A percentile compares a stretch with the other conserved stretches of the same genome.
These are phyloP conservation scores for Marisa cornuarietis DNA, from an alignment of 1,140 invertebrate genomes.

Conservation along the genomic window DNA sequence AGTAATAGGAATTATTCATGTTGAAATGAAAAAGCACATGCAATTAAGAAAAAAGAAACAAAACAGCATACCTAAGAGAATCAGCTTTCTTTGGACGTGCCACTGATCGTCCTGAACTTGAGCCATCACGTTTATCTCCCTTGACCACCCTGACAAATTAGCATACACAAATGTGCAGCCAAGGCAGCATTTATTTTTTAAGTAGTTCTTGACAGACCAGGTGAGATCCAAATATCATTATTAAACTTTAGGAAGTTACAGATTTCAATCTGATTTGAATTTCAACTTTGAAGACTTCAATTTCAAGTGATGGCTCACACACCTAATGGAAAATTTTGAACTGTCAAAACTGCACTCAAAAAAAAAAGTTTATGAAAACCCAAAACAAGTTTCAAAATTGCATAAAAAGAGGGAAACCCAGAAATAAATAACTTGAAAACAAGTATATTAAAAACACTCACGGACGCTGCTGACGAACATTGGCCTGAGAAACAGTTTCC, in stretches of 20 bases:
- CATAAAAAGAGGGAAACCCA: neutral
- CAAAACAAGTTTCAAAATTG: no score
- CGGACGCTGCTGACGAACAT: slow-evolving; percentile 43
- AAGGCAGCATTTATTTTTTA: no score
- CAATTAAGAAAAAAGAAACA: neutral
- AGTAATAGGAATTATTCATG: neutral
- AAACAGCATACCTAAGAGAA: slow-evolving; percentile 56
- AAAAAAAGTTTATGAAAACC: no score
- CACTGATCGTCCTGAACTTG: slow-evolving; percentile 58
- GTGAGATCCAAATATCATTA: no score
- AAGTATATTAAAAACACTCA: slow-evolving; percentile 37
- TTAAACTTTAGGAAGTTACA: no score
- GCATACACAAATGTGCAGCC: no score
- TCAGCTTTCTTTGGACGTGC: slow-evolving; percentile 59
- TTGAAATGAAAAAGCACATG: neutral
- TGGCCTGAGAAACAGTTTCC: slow-evolving; percentile 37
- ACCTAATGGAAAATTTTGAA: no score
- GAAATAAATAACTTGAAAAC: neutral
- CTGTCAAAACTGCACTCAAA: no score
- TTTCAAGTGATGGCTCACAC: no score
- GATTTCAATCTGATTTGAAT: no score
- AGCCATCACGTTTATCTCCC: slow-evolving; percentile 60
- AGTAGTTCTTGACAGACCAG: no score
- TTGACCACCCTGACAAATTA: slow-evolving; percentile 52
- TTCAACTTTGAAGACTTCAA: no score